A percentile compares a stretch with the other conserved stretches of the same genome.
These are phyloP conservation scores for Trachelus stipa DNA, from an alignment of 2,888 invertebrate genomes.

Conservation along the genomic window DNA sequence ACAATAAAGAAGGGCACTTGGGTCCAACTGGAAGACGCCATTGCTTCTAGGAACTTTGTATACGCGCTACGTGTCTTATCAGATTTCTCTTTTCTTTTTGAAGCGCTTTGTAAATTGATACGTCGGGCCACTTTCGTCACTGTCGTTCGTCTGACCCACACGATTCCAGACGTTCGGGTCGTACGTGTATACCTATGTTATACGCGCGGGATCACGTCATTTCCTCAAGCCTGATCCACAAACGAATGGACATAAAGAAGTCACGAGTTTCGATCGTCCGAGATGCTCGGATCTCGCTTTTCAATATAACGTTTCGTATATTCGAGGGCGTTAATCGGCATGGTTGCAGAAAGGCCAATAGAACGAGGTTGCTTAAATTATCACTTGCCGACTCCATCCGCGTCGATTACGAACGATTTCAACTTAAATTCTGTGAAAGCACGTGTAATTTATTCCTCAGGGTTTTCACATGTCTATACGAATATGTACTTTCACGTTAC, in stretches of 20 bases:
- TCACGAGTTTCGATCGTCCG: neutral
- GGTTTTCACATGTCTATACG: neutral
- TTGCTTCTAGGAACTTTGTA: neutral
- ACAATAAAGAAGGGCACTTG: neutral
- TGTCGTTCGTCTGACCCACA: neutral
- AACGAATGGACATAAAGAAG: neutral
- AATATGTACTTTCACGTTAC: neutral
- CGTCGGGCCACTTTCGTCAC: neutral
- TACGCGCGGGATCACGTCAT: neutral
- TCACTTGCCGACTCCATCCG: constrained; percentile 5
- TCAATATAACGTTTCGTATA: neutral
- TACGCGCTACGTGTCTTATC: neutral
- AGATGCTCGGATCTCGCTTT: neutral
- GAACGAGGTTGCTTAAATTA: constrained; percentile 27
- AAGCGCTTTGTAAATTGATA: neutral
- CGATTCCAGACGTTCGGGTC: neutral
- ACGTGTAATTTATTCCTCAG: constrained; percentile 5
- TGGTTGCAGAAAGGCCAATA: constrained; percentile 21
- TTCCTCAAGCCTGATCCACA: neutral
- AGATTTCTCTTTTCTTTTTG: neutral
- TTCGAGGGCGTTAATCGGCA: constrained; percentile 12
- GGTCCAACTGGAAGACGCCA: neutral
- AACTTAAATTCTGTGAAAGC: constrained; percentile 4
- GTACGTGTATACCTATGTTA: neutral
- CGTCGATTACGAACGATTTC: neutral